Base-by-base conservation (phyloP, 2,888 invertebrate genomes). In the Alloscopus bannaensis region DNA sequence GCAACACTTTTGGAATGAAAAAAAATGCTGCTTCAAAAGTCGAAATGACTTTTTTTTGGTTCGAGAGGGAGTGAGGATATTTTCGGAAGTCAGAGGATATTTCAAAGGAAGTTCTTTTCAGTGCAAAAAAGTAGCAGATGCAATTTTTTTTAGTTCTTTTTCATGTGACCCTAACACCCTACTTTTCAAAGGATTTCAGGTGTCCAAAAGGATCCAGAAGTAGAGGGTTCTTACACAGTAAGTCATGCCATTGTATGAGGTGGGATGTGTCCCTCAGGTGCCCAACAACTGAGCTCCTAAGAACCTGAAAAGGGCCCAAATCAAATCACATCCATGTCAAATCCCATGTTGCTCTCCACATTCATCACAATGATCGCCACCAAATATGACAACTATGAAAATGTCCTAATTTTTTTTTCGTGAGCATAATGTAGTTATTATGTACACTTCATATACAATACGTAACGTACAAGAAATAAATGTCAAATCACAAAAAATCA, bases 211-310 rank as follows among this genome's bases (percentile, higher is more conserved):
- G 77, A 70, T 77, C 70, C 77, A 77, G 70, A 70, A 77, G 77
- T 77, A 77, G 77, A 70, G 77, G 77, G 77, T 70, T 77, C 70
- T 76, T 77, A 77, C 77, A 77, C 77, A 64, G 77, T 77, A 77
- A 77, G 77, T 77, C 77, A 77, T 77, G 77, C 77, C 77, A 77
- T 70, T 77, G 77, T 77, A 77, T 77, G 77, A 76, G 76, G 77
- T 80, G 73, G 81, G 81, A 72, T 79, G 81, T 76, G 73, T 78
- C 83, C 81, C 81, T 83, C 80, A 84, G 83, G 84, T 82, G 84
- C 85, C 85, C 84, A 85, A 79, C 73, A 78, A 82, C 83, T 84
- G 85, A 83, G 83, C 85, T 85, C 84, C 85, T 81, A 85, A 85
- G 84, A 83, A 85, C 85, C 85, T 85, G 84, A 81, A 84, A 84